phyloP scores from a whole-genome alignment of 2,888 invertebrate genomes.

The Megamerina dolium region DNA sequence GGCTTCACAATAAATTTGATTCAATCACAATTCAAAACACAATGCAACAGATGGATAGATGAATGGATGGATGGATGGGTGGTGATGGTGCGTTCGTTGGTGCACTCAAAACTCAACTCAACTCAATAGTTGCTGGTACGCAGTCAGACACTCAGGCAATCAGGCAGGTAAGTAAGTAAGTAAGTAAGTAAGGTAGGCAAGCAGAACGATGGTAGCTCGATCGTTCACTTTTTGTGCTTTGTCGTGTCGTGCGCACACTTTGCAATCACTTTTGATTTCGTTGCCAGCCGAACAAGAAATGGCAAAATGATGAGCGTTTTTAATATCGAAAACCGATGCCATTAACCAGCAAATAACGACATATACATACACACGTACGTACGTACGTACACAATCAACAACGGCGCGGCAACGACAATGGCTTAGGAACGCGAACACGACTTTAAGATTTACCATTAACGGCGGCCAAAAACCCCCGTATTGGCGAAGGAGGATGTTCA shows the following conservation, averaged over 20 bases:
- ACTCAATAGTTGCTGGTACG: no score
- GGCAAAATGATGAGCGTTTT: conserved; percentile 45
- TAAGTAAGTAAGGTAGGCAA: no score
- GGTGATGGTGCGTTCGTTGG: no score
- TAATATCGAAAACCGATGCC: conserved; percentile 36
- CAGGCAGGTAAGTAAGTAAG: no score
- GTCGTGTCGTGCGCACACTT: conserved; percentile 34
- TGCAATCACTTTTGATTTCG: conserved; percentile 47
- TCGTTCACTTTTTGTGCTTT: neutral
- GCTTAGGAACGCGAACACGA: no score
- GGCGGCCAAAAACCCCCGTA: no score
- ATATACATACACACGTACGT: neutral
- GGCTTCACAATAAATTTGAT: neutral
- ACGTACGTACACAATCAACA: neutral
- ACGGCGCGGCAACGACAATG: neutral
- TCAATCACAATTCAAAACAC: neutral
- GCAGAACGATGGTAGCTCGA: no score
- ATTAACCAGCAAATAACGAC: conserved; percentile 5
- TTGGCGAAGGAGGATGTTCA: no score
- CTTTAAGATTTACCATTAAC: no score
- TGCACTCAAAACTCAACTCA: no score
- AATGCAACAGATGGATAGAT: neutral
- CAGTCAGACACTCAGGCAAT: no score
- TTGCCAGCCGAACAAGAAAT: conserved; percentile 47
- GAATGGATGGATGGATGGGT: no score